phyloP scores from a whole-genome alignment of 1,140 invertebrate genomes.

The Rhopalosiphum maidis region DNA sequence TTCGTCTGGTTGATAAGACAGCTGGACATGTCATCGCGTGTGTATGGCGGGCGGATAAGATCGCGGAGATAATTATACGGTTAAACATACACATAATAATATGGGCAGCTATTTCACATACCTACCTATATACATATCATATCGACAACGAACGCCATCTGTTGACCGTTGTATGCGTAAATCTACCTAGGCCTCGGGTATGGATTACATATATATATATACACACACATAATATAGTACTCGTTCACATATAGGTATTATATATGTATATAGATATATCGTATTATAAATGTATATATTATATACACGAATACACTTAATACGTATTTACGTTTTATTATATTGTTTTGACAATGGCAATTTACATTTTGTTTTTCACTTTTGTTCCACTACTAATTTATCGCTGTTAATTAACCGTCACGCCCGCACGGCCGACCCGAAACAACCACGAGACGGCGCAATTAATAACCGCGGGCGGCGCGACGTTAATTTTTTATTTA shows the following conservation, averaged over 20 bases:
- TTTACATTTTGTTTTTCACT: slow-evolving; percentile 52
- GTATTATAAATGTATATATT: not conserved
- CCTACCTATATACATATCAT: not conserved
- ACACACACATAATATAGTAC: not conserved
- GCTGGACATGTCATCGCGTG: slow-evolving; percentile 48
- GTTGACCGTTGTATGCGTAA: not conserved
- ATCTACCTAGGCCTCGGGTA: not conserved
- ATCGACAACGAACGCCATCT: slow-evolving; percentile 32
- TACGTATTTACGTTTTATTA: slow-evolving; percentile 20
- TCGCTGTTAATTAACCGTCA: slow-evolving; percentile 56
- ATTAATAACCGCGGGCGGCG: slow-evolving; percentile 42
- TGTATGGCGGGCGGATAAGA: slow-evolving; percentile 12
- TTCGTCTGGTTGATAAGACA: slow-evolving; percentile 8
- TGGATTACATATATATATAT: not conserved
- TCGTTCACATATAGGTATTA: not conserved
- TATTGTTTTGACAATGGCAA: slow-evolving; percentile 50
- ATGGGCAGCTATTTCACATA: not conserved
- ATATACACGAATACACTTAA: not conserved
- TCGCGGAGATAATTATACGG: slow-evolving; percentile 1
- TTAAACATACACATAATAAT: not conserved
- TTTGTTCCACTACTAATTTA: slow-evolving; percentile 31
- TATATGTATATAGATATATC: not conserved
- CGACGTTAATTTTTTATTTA: not conserved
- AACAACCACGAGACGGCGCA: slow-evolving; percentile 26
- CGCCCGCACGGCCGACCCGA: slow-evolving; percentile 45